Evolutionary conservation across 2,888 invertebrate species (phyloP), one percentile per base, ranked within the genome.

Genomic region (Macrophya annulata): DNA sequence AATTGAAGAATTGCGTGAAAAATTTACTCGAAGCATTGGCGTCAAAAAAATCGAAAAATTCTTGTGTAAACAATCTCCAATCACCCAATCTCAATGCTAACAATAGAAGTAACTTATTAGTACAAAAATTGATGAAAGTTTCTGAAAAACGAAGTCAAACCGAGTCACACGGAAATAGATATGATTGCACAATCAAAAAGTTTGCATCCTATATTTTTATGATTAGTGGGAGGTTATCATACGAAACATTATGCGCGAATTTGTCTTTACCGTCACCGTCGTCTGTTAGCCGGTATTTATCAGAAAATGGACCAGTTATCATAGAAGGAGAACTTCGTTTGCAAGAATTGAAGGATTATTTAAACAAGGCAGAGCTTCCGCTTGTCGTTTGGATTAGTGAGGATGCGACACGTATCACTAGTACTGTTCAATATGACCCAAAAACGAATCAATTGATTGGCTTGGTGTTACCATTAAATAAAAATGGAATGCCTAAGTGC

Each of bases 381-480:
- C 71, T 59, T 40, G 40, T 37, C 9, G 86, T 89, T 31, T 89
- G 88, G 88, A 40, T 89, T 15, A 87, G 88, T 37, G 87, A 87
- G 79, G 89, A 89, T 85, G 88, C 86, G 4, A 89, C 89, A 10
- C 85, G 85, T 59, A 88, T 90, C 77, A 88, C 87, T 51, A 85
- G 87, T 37, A 86, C 86, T 40, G 72, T 87, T 37, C 84, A 87
- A 85, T 89, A 87, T 85, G 87, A 87, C 82, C 31, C 87, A 48
- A 77, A 82, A 59, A 86, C 86, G 5, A 89, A 90, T 86, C 86
- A 88, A 84, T 77, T 89, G 31, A 85, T 90, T 55, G 89, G 89
- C n/a, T 89, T 90, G 77, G 89, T 89, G 37, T 82, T 88, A 65
- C 89, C 89, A 3, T 51, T 87, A 9, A 76, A 88, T 85, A 79